Base-by-base conservation (phyloP, 2,888 invertebrate genomes). In the Lasioglossum marginatum region DNA sequence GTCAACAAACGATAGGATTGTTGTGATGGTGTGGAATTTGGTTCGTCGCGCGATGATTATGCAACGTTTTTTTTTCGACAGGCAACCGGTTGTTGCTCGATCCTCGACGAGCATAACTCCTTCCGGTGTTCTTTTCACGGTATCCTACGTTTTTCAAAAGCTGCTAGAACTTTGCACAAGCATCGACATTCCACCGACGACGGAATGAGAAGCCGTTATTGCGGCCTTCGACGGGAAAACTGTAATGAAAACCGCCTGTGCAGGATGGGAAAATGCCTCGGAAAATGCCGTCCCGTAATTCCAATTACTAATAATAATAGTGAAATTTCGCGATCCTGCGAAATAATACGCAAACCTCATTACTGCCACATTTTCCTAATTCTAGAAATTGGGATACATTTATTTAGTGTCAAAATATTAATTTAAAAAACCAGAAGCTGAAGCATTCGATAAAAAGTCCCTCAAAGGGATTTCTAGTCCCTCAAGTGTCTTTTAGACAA, bases 41-140 rank as follows among this genome's bases (percentile, higher is more conserved):
- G 23, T 60, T 60, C 60, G 60, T 27, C 27, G 60, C 27, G 1
- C 60, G 60, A 14, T 27, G 4, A n/a, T 60, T 60, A 12, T 14
- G 12, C n/a, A 27, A 27, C 60, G 0, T 27, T 14, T 14, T n/a
- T n/a, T 23, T 57, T 60, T 27, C 82, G 60, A 68, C 57, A 16
- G 78, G 37, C 80, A 52, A 52, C 52, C 76, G 79, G 75, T 70
- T 73, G 82, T 85, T 88, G 84, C 84, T 81, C 80, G 85, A 80
- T 80, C 31, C 75, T 19, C 85, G 75, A 60, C 80, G 31, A 80
- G 75, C 87, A 84, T 87, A 87, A 87, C 82, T 85, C 81, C 83
- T 88, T 87, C 82, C 87, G 81, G 78, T 8, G 77, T 73, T 70
- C 72, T 66, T 73, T 77, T 68, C 81, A 76, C 68, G 68, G 34